Conservation (phyloP, 92 coral and sea anemone species). For the Blastomussa wellsi region DNA sequence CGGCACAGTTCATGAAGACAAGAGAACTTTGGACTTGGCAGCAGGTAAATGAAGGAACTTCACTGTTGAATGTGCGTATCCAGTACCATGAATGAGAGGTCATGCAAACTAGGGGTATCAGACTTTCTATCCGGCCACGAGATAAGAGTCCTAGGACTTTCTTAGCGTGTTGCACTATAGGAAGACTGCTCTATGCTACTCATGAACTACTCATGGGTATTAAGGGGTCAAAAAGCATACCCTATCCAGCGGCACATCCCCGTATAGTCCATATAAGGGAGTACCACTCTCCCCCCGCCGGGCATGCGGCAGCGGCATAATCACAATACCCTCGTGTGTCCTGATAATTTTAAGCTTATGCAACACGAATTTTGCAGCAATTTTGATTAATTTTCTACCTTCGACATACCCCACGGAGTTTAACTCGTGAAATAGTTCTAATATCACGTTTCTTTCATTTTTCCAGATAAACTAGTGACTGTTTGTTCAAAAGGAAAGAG, state of each 20-base stretch:
- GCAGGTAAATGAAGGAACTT: background rate
- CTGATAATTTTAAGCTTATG: too few species aligned
- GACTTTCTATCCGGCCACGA: background rate
- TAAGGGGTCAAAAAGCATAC: too few species aligned
- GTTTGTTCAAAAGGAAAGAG: conserved; percentile 82
- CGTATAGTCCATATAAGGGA: too few species aligned
- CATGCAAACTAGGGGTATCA: background rate
- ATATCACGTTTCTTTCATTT: background rate
- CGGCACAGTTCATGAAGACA: background rate
- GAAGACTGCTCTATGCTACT: background rate
- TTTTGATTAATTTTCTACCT: too few species aligned
- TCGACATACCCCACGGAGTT: too few species aligned
- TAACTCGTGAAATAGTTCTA: background rate
- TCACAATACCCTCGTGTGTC: too few species aligned
- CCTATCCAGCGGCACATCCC: too few species aligned
- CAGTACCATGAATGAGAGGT: background rate
- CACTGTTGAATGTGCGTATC: background rate
- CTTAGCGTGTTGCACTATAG: background rate
- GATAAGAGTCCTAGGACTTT: background rate
- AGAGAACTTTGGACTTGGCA: conserved; percentile 25
- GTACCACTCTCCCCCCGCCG: too few species aligned
- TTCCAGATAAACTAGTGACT: conserved; percentile 76
- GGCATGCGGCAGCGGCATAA: too few species aligned
- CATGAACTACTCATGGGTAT: background rate
- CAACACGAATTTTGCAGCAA: too few species aligned